These are phyloP conservation scores for Neodiprion pinetum DNA, from an alignment of 1,140 invertebrate species.

Conservation along the genomic window DNA sequence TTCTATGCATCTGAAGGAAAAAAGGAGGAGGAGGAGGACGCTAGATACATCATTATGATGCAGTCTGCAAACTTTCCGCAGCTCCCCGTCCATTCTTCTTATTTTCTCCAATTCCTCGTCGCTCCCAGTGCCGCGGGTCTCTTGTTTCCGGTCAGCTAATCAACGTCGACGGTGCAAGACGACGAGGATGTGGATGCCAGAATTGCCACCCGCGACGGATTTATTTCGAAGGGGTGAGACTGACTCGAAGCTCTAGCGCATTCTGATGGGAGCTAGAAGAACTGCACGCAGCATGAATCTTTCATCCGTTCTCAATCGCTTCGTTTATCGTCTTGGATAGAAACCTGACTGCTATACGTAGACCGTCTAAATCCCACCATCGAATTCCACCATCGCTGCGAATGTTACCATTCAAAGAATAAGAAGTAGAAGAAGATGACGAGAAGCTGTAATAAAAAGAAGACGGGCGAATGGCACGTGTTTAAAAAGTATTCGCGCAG, in stretches of 20 bases:
- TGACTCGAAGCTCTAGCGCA: not conserved
- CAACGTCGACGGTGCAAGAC: slow-evolving; percentile 38
- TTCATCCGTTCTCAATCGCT: slow-evolving; percentile 9
- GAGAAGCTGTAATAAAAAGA: too few species aligned
- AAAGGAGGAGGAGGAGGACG: too few species aligned
- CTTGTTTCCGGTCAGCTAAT: slow-evolving; percentile 42
- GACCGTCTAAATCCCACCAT: too few species aligned
- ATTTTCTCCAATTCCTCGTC: slow-evolving; percentile 16
- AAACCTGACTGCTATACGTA: too few species aligned
- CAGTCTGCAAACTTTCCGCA: too few species aligned
- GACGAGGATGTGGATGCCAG: not conserved
- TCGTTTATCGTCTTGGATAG: not conserved
- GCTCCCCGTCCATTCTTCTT: slow-evolving; percentile 7
- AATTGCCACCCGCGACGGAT: not conserved
- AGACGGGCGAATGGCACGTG: too few species aligned
- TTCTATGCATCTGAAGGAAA: too few species aligned
- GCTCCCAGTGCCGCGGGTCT: slow-evolving; percentile 8
- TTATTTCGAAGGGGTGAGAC: not conserved
- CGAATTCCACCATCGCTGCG: too few species aligned
- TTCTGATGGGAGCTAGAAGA: not conserved
- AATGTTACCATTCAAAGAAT: not conserved
- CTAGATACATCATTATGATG: too few species aligned
- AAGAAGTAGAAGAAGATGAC: not conserved
- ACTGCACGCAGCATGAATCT: slow-evolving; percentile 8
- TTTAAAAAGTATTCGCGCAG: too few species aligned